Conservation (phyloP, 1,140 invertebrate species). For the Caenorhabditis tropicalis region DNA sequence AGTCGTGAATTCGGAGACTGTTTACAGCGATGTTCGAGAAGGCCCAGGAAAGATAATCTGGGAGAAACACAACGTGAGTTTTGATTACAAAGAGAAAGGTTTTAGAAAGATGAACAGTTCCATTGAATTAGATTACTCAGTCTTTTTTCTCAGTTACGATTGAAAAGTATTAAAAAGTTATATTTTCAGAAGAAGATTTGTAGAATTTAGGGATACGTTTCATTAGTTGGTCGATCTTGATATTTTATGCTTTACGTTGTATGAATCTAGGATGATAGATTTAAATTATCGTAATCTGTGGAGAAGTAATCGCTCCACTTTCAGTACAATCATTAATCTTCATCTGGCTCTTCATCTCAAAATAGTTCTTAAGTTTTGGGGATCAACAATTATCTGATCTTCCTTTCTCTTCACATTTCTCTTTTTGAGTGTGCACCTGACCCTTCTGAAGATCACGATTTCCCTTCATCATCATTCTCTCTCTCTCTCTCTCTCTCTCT, state of each 20-base stretch:
- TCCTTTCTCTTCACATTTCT: not conserved
- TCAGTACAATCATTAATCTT: slow-evolving; percentile 40
- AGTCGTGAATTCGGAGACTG: slow-evolving; percentile 28
- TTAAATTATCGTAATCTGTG: too few relatives aligned
- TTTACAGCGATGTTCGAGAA: not conserved
- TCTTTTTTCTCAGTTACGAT: too few relatives aligned
- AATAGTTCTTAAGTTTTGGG: not conserved
- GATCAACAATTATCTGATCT: slow-evolving; percentile 24
- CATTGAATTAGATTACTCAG: too few relatives aligned
- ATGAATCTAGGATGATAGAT: too few relatives aligned
- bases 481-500: too few relatives aligned
- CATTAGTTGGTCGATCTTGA: too few relatives aligned
- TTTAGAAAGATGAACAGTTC: too few relatives aligned
- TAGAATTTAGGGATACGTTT: too few relatives aligned
- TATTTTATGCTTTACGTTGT: too few relatives aligned
- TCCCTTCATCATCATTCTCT: not conserved
- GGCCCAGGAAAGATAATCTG: slow-evolving; percentile 1
- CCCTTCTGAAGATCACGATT: slow-evolving; percentile 34
- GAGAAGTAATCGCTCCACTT: not conserved
- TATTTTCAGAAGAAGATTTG: too few relatives aligned
- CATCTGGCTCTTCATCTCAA: not conserved
- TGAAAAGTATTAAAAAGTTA: too few relatives aligned
- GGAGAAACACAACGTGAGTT: slow-evolving; percentile 13
- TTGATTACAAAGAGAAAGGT: too few relatives aligned
- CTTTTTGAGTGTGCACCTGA: slow-evolving; percentile 13